phyloP scores from a whole-genome alignment of 2,113 vertebrate genomes.

The Myrmecobius fasciatus region DNA sequence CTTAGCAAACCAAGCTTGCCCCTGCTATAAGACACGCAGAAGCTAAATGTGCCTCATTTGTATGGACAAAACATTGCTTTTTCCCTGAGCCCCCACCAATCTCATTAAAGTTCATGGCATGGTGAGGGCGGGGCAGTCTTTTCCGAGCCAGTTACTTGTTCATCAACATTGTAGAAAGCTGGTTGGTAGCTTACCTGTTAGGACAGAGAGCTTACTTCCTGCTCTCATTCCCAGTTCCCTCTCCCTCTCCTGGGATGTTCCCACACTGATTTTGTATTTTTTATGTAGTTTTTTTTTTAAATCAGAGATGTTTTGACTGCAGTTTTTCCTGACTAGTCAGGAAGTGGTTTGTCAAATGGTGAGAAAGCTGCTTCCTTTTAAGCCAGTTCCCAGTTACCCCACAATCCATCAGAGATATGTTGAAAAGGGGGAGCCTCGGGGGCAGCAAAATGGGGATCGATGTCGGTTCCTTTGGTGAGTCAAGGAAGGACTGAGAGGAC shows the following conservation, averaged over 20 bases:
- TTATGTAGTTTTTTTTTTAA: neutral
- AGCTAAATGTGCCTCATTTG: neutral
- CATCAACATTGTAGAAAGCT: neutral
- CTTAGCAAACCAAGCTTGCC: neutral
- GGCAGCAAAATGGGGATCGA: constrained; percentile 2
- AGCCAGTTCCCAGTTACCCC: constrained; percentile 32
- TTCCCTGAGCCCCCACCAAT: neutral
- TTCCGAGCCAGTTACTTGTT: neutral
- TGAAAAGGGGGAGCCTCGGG: constrained; percentile 25
- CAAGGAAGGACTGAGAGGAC: constrained; percentile 20
- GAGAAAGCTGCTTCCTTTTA: constrained; percentile 51
- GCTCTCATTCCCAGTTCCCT: neutral
- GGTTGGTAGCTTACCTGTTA: neutral
- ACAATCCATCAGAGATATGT: constrained; percentile 42
- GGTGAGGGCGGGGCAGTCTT: neutral
- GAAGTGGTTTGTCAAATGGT: constrained; percentile 50
- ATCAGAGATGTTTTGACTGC: constrained; percentile 34
- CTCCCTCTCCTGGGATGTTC: neutral
- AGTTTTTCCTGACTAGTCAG: constrained; percentile 49
- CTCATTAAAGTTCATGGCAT: neutral
- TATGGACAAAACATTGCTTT: neutral
- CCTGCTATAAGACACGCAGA: neutral
- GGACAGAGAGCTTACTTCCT: neutral
- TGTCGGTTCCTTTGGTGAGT: constrained; percentile 35
- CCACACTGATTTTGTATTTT: neutral